Conservation (phyloP, 2,113 vertebrate species). For the Labeo rohita region DNA sequence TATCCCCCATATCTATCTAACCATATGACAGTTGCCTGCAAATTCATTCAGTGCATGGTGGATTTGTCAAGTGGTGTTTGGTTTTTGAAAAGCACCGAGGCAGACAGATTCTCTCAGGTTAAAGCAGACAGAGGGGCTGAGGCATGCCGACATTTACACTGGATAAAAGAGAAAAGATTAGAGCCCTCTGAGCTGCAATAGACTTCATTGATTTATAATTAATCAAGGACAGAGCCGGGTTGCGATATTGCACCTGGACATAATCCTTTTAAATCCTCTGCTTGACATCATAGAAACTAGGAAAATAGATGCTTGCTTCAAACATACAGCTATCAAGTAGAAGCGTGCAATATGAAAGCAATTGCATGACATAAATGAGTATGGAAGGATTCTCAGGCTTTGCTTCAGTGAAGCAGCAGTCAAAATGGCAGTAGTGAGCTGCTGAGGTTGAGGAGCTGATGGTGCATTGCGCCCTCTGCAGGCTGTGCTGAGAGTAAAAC, state of each 20-base stretch:
- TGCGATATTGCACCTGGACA: slow-evolving; percentile 45
- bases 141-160: slow-evolving; percentile 56
- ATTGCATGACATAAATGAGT: slow-evolving; percentile 23
- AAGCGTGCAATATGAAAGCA: slow-evolving; percentile 9
- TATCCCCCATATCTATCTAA: too few relatives aligned
- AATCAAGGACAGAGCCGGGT: slow-evolving; percentile 54
- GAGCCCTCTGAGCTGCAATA: slow-evolving; percentile 50
- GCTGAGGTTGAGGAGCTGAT: background rate
- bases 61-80: slow-evolving; percentile 23
- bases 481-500: slow-evolving; percentile 43
- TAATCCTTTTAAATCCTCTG: slow-evolving; percentile 46
- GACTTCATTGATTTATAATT: slow-evolving; percentile 65
- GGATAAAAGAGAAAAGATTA: slow-evolving; percentile 62
- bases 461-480: slow-evolving; percentile 68
- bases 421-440: slow-evolving; percentile 51
- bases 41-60: slow-evolving; percentile 25
- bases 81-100: background rate
- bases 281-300: slow-evolving; percentile 25
- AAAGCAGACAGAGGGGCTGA: slow-evolving; percentile 40
- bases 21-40: background rate
- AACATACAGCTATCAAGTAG: background rate
- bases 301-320: background rate
- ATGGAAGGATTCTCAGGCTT: slow-evolving; percentile 52
- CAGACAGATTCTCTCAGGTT: slow-evolving; percentile 22
- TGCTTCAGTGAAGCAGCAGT: slow-evolving; percentile 61